A percentile compares a stretch with the other conserved stretches of the same genome.
Evolutionary conservation across 2,888 invertebrate genomes (phyloP).

Genomic region (Nudaria mundana): DNA sequence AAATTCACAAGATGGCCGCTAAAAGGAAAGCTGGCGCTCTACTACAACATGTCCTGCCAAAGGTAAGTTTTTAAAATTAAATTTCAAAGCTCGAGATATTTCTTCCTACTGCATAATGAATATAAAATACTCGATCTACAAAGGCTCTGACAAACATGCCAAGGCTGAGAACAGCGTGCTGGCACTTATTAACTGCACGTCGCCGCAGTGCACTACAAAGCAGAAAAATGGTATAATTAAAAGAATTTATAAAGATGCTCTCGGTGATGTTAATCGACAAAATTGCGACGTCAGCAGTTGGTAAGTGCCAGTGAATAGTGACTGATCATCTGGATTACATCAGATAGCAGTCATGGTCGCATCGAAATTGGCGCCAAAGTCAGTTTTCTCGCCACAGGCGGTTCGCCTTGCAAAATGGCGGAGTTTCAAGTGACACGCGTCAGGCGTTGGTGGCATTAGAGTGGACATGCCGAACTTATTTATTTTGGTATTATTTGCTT

Average conservation of each 20-base stretch:
- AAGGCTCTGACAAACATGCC: conserved; percentile 44
- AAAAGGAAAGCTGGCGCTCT: conserved; percentile 88
- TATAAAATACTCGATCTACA: conserved; percentile 5
- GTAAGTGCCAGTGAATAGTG: conserved; percentile 18
- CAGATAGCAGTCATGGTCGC: conserved; percentile 50
- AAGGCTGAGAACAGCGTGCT: conserved; percentile 56
- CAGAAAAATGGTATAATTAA: conserved; percentile 60
- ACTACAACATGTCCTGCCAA: conserved; percentile 84
- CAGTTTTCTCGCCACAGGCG: conserved; percentile 75
- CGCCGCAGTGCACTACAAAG: conserved; percentile 44
- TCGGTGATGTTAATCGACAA: conserved; percentile 39
- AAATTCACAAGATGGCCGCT: conserved; percentile 83
- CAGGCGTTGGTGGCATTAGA: conserved; percentile 35
- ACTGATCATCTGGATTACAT: conserved; percentile 42
- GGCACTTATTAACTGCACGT: conserved; percentile 54
- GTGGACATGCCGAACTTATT: conserved; percentile 46
- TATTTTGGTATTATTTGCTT: conserved; percentile 8
- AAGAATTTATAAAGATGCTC: conserved; percentile 69
- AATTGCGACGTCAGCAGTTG: conserved; percentile 39
- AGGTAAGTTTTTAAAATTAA: conserved; percentile 64
- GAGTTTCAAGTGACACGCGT: conserved; percentile 74
- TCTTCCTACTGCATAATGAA: conserved; percentile 8
- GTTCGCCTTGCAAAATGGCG: conserved; percentile 79
- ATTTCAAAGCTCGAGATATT: conserved; percentile 6
- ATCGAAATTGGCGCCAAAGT: conserved; percentile 78